Evolutionary conservation across 2,888 invertebrate species (phyloP).

Genomic region (Lacanobia oleracea): DNA sequence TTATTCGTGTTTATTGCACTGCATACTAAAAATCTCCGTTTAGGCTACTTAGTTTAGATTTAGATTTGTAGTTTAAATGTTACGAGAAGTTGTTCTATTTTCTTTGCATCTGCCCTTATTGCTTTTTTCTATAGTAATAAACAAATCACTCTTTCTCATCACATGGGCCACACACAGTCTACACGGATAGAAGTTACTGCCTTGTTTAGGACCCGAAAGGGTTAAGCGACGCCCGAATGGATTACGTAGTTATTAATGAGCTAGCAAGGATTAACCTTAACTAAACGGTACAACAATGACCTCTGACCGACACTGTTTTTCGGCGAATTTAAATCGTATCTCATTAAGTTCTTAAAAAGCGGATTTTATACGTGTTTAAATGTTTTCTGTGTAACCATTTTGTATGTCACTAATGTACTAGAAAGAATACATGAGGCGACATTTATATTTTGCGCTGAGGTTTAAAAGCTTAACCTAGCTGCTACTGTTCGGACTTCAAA

Average conservation of each 20-base stretch:
- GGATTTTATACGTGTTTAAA: constrained; percentile 15
- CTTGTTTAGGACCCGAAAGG: constrained; percentile 75
- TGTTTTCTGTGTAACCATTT: constrained; percentile 17
- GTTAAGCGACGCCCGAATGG: constrained; percentile 70
- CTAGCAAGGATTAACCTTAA: constrained; percentile 60
- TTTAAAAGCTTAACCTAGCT: not conserved
- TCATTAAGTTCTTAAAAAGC: constrained; percentile 35
- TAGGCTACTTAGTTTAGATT: too few relatives aligned
- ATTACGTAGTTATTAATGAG: constrained; percentile 75
- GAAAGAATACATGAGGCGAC: constrained; percentile 22
- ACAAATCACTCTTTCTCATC: not conserved
- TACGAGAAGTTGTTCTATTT: not conserved
- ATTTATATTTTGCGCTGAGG: not conserved
- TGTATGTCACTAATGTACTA: constrained; percentile 7
- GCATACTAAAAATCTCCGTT: too few relatives aligned
- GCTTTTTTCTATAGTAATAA: too few relatives aligned
- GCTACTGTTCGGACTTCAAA: too few relatives aligned
- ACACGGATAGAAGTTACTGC: constrained; percentile 69
- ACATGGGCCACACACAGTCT: constrained; percentile 48
- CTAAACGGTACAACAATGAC: constrained; percentile 54
- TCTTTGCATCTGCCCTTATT: too few relatives aligned
- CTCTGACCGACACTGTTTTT: constrained; percentile 36
- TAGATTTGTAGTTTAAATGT: not conserved
- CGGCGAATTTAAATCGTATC: constrained; percentile 26
- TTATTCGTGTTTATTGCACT: too few relatives aligned